These are phyloP conservation scores for Reticulitermes lucifugus DNA, from an alignment of 2,888 invertebrate genomes.

Conservation along the genomic window DNA sequence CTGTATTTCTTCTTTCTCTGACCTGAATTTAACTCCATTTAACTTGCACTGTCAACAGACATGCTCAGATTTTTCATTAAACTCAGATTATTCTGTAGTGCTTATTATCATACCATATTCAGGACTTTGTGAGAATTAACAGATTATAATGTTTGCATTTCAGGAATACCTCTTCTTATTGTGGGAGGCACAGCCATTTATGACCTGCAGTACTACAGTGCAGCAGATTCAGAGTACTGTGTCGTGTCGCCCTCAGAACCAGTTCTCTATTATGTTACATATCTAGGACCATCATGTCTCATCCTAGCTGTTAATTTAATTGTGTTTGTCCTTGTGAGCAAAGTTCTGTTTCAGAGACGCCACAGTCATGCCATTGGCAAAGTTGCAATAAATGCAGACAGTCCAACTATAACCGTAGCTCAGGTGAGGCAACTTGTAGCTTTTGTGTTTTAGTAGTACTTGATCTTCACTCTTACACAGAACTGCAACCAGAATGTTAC, in stretches of 20 bases:
- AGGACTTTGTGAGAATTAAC: too few species aligned
- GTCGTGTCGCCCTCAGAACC: slow-evolving; percentile 61
- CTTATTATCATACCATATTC: too few species aligned
- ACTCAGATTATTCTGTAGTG: too few species aligned
- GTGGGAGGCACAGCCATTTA: slow-evolving; percentile 60
- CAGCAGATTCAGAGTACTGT: slow-evolving; percentile 60
- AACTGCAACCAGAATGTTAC: too few species aligned
- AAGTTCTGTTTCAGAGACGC: slow-evolving; percentile 58
- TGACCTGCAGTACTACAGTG: slow-evolving; percentile 60
- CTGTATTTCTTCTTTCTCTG: too few species aligned
- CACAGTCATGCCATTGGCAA: slow-evolving; percentile 51
- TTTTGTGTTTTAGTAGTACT: too few species aligned
- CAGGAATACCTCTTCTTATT: slow-evolving; percentile 62
- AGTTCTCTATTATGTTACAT: slow-evolving; percentile 62
- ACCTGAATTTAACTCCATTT: too few species aligned
- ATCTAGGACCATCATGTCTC: slow-evolving; percentile 62
- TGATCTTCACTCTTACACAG: too few species aligned
- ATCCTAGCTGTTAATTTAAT: slow-evolving; percentile 62
- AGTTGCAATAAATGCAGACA: slow-evolving; percentile 44
- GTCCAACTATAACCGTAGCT: slow-evolving; percentile 49
- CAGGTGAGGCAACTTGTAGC: slow-evolving; percentile 49
- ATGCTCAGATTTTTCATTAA: too few species aligned
- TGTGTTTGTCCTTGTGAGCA: slow-evolving; percentile 62
- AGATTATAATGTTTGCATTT: slow-evolving; percentile 41
- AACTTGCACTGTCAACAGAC: too few species aligned